Conservation (phyloP, 2,888 invertebrate species). For the Drosophila demipolita region DNA sequence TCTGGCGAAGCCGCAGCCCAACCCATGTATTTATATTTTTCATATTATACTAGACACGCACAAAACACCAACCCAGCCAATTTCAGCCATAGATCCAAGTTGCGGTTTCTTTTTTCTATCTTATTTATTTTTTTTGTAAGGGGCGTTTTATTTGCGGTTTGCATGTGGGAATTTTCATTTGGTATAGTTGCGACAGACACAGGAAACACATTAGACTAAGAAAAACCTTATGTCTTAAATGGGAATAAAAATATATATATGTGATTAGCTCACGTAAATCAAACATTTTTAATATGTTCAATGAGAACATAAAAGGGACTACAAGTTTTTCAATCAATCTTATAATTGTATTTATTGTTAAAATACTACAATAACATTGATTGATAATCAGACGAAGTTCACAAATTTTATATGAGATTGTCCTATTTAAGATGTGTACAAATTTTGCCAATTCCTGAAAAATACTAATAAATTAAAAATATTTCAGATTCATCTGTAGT, state of each 20-base stretch:
- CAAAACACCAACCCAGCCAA: slow-evolving; percentile 30
- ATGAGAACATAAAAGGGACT: not conserved
- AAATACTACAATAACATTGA: not conserved
- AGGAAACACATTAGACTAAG: slow-evolving; percentile 35
- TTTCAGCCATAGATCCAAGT: slow-evolving; percentile 46
- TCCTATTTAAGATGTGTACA: not conserved
- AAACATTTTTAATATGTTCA: not conserved
- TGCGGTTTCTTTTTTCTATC: slow-evolving; percentile 25
- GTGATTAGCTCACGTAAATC: not conserved
- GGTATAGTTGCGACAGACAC: slow-evolving; percentile 21
- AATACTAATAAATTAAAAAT: not conserved
- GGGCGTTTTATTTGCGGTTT: slow-evolving; percentile 74
- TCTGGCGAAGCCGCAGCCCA: slow-evolving; percentile 66
- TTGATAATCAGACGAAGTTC: not conserved
- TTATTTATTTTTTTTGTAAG: slow-evolving; percentile 27
- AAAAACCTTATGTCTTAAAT: slow-evolving; percentile 8
- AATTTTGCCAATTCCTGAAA: not conserved
- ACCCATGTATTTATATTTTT: slow-evolving; percentile 28
- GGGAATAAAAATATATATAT: not conserved
- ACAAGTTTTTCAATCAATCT: not conserved
- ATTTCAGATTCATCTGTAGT: not conserved
- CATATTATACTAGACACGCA: slow-evolving; percentile 57
- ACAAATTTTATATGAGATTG: not conserved
- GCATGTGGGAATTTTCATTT: slow-evolving; percentile 68
- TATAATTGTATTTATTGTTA: not conserved